Evolutionary conservation across 2,888 invertebrate genomes (phyloP).

Genomic region (Ornithoptera alexandrae): DNA sequence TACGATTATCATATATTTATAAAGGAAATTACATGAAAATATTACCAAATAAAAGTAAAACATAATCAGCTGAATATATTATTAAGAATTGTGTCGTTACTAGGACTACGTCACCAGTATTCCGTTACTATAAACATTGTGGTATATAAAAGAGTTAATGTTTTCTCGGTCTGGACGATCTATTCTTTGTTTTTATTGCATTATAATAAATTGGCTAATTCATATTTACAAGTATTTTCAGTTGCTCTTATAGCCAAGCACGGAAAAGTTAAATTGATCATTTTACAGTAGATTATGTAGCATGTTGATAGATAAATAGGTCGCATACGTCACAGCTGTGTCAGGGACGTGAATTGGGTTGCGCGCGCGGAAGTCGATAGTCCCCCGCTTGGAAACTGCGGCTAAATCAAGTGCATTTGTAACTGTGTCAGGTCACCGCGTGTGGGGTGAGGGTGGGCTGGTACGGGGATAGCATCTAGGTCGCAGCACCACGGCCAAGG

Average conservation of each 20-base stretch:
- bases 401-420: conserved; percentile 67
- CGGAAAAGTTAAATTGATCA: conserved; percentile 12
- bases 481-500: conserved; percentile 77
- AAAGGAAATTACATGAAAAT: no score
- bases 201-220: no score
- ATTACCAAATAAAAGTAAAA: no score
- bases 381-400: conserved; percentile 47
- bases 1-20: no score
- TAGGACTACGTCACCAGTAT: no score
- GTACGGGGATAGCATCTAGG: conserved; percentile 57
- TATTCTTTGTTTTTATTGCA: no score
- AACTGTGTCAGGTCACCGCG: conserved; percentile 73
- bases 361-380: conserved; percentile 44
- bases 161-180: no score
- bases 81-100: no score
- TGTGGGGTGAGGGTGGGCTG: conserved; percentile 42
- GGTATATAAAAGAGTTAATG: no score
- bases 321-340: conserved; percentile 36
- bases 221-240: not conserved
- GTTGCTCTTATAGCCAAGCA: not conserved
- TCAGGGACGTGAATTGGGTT: conserved; percentile 45
- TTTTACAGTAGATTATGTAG: conserved; percentile 10
- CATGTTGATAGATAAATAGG: conserved; percentile 36
- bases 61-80: no score
- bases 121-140: no score